phyloP scores from a whole-genome alignment of 1,140 invertebrate species.

The Sipha flava region DNA sequence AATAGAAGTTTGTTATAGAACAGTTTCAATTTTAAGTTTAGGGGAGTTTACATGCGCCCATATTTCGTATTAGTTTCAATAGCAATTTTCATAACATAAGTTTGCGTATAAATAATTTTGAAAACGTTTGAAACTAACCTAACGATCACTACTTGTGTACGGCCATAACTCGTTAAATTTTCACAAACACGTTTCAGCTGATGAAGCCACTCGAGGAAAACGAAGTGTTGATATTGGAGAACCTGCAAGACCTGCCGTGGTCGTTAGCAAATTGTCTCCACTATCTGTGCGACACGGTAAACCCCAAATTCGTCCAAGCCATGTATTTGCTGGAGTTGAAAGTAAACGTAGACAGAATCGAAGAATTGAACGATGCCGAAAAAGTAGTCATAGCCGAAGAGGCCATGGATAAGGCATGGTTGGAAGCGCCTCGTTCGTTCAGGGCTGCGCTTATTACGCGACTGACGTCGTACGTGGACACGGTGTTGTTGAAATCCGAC shows the following conservation, averaged over 20 bases:
- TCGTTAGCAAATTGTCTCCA: neutral
- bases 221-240: neutral
- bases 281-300: neutral
- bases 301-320: neutral
- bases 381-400: neutral
- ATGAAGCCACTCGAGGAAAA: neutral
- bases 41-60: too few relatives aligned
- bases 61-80: too few relatives aligned
- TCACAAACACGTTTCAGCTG: neutral
- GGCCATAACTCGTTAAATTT: too few relatives aligned
- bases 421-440: neutral
- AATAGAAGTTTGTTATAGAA: too few relatives aligned
- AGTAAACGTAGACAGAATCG: neutral
- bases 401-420: neutral
- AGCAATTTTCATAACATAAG: too few relatives aligned
- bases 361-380: neutral
- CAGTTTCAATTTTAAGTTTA: too few relatives aligned
- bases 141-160: too few relatives aligned
- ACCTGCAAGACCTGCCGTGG: constrained; percentile 12
- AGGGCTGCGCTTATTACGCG: neutral
- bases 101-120: too few relatives aligned
- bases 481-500: neutral
- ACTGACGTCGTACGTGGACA: neutral
- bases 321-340: neutral
- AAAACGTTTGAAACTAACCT: too few relatives aligned